These are phyloP conservation scores for Schizopygopsis malacanthus DNA, from an alignment of 2,797 vertebrate species.

Conservation along the genomic window DNA sequence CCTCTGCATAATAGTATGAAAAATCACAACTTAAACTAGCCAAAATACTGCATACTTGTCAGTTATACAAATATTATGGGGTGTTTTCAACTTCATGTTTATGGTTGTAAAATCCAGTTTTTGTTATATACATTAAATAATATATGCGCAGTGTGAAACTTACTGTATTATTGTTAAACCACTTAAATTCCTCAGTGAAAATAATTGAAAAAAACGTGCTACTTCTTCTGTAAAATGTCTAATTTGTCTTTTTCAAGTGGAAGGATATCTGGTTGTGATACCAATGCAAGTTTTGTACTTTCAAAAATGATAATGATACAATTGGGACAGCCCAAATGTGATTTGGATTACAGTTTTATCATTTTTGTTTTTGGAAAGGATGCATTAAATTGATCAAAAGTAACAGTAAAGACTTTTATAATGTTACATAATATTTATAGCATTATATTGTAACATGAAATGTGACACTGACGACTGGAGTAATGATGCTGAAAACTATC, in stretches of 20 bases:
- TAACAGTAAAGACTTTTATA: too few species aligned
- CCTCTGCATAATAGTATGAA: conserved; percentile 71
- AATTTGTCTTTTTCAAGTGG: too few species aligned
- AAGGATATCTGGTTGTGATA: neutral
- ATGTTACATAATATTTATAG: too few species aligned
- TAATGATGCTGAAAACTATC: neutral
- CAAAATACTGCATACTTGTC: neutral
- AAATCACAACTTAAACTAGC: neutral
- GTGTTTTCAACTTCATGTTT: neutral
- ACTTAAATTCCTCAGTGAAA: neutral
- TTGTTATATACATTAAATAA: neutral
- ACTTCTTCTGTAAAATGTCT: too few species aligned
- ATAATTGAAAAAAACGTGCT: neutral
- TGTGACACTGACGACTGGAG: neutral
- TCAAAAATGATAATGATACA: neutral
- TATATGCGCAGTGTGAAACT: neutral
- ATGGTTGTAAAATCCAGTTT: neutral
- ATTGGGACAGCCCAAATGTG: too few species aligned
- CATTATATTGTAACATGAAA: too few species aligned
- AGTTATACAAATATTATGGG: neutral
- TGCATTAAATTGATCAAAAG: too few species aligned
- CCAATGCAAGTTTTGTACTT: neutral
- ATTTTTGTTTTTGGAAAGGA: too few species aligned
- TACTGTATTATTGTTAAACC: neutral
- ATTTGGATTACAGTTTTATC: too few species aligned